phyloP scores from a whole-genome alignment of 2,113 vertebrate genomes.

The Bothrops jararaca region DNA sequence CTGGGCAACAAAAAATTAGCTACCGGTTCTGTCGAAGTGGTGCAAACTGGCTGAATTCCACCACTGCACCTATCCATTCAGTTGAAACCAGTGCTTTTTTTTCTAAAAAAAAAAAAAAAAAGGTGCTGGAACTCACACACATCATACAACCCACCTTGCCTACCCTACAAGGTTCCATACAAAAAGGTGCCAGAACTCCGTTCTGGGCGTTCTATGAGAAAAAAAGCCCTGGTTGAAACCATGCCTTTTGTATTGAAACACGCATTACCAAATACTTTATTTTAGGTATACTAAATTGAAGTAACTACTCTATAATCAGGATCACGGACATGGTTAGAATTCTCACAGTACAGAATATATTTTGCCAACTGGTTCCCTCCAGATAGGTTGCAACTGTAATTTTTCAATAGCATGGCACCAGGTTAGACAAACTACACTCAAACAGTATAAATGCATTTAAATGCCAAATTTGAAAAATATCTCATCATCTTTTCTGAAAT shows the following conservation, averaged over 20 bases:
- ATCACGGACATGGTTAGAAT: not conserved
- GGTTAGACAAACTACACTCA: not conserved
- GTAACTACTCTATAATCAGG: not conserved
- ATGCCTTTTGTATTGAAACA: not conserved
- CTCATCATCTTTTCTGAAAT: not conserved
- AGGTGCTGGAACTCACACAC: no score
- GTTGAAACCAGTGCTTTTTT: not conserved
- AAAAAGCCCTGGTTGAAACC: not conserved
- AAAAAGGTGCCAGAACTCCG: no score
- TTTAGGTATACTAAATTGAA: not conserved
- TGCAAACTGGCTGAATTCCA: no score
- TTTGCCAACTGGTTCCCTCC: not conserved
- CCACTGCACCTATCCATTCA: not conserved
- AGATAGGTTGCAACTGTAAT: not conserved
- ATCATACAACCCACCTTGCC: no score
- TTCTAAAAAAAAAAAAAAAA: no score
- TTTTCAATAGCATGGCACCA: not conserved
- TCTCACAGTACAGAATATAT: not conserved
- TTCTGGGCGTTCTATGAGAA: no score
- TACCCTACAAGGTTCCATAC: no score
- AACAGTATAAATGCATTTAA: not conserved
- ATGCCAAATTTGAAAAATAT: not conserved
- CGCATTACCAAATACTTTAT: not conserved
- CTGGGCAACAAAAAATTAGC: no score
- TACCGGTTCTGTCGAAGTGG: no score